Evolutionary conservation across 2,888 invertebrate genomes (phyloP).

Genomic region (Rhagonycha fulva): DNA sequence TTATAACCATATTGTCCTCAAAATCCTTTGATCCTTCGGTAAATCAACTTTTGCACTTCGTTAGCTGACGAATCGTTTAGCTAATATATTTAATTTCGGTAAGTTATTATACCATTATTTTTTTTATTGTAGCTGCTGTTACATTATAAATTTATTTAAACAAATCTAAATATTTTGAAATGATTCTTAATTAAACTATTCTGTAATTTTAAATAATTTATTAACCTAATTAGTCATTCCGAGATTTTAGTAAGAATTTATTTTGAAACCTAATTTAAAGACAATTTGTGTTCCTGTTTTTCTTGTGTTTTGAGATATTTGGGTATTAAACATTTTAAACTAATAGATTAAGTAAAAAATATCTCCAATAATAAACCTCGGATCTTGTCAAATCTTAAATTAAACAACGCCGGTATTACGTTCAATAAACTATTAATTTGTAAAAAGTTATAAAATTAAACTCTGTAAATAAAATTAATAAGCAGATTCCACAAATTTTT

Average conservation of each 20-base stretch:
- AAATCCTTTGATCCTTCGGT: constrained; percentile 18
- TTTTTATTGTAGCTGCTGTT: background rate
- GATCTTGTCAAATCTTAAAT: background rate
- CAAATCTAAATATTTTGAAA: background rate
- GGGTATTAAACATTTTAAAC: background rate
- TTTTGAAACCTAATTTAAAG: background rate
- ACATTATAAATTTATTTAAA: background rate
- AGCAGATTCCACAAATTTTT: background rate
- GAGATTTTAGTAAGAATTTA: background rate
- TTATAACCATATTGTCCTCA: constrained; percentile 22
- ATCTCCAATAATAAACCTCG: background rate
- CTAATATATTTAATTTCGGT: background rate
- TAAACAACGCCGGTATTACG: too few species aligned
- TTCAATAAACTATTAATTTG: background rate
- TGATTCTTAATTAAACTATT: background rate
- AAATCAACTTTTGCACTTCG: constrained; percentile 20
- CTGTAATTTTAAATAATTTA: background rate
- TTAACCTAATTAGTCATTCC: background rate
- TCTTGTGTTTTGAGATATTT: background rate
- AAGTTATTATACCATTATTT: too few species aligned
- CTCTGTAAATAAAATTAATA: background rate
- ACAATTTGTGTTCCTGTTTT: background rate
- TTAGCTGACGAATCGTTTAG: constrained; percentile 5
- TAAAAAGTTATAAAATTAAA: background rate
- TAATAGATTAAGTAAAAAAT: background rate